These are phyloP conservation scores for Brachionichthys hirsutus DNA, from an alignment of 2,113 vertebrate genomes.

Conservation along the genomic window DNA sequence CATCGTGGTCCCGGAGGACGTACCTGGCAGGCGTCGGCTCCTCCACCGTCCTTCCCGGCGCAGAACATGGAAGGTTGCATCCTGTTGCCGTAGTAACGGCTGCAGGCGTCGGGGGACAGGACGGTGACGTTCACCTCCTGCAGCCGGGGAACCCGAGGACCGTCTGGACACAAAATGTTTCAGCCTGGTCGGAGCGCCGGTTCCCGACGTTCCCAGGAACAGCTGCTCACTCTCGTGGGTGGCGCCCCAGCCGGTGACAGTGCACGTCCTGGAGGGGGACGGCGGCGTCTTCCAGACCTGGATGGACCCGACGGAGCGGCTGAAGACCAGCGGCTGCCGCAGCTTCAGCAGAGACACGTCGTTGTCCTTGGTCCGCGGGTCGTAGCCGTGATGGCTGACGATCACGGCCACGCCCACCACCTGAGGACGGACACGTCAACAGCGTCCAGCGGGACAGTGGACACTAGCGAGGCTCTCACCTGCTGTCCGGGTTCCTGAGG, in stretches of 20 bases:
- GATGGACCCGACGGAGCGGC: conserved; percentile 64
- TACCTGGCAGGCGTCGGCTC: conserved; percentile 70
- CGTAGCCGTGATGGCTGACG: conserved; percentile 53
- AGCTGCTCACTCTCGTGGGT: conserved; percentile 69
- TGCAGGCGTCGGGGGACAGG: conserved; percentile 46
- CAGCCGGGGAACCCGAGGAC: conserved; percentile 54
- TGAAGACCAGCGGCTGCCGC: conserved; percentile 56
- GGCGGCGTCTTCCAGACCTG: conserved; percentile 43
- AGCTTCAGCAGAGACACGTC: conserved; percentile 75
- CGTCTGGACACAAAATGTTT: conserved; percentile 48
- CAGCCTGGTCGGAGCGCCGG: no score
- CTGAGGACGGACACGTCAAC: conserved; percentile 40
- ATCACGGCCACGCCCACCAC: conserved; percentile 49
- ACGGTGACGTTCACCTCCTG: conserved; percentile 78
- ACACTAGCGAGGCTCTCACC: conserved; percentile 29
- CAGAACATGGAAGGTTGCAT: conserved; percentile 68
- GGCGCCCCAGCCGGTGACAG: conserved; percentile 76
- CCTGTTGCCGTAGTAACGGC: conserved; percentile 44
- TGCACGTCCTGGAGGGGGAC: conserved; percentile 46
- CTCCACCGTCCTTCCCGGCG: conserved; percentile 56
- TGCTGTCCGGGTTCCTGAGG: conserved; percentile 53
- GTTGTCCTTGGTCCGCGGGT: conserved; percentile 47
- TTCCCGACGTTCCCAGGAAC: no score
- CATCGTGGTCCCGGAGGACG: no score
- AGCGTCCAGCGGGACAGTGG: no score